Evolutionary conservation across 1,140 invertebrate species (phyloP), one percentile per base, ranked within the genome.

Genomic region (Nixonia krombeini): DNA sequence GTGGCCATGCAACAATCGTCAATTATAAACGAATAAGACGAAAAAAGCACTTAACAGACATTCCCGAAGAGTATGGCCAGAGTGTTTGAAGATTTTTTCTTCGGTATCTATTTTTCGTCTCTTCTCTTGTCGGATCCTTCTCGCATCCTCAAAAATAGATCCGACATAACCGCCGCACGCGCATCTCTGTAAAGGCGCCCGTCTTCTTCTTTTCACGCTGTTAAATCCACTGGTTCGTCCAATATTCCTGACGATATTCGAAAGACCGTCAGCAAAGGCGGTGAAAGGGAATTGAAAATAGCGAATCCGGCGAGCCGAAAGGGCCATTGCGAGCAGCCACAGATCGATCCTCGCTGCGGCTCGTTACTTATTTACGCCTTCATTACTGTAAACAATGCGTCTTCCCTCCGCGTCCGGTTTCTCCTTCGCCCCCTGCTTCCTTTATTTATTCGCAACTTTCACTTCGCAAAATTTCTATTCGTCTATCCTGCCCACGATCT

Each of bases 321-420:
- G 57, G 53, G 68, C 51, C 46, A 62, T 37, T 49, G 41, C 57
- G 61, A 42, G 17, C n/a, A 49, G 67, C 52, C 59, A 61, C 65
- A 75, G 76, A 79, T 80, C 78, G 78, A 80, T 78, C 70, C 73
- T 68, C 73, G 72, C 70, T 74, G 61, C 66, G 70, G 62, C 72
- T 81, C 74, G 74, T 81, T 75, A 79, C 75, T 81, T 81, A 81
- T 81, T 81, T 81, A 81, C 76, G 75, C 75, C 74, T 81, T 81
- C 79, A 79, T 81, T 81, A 81, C 77, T 74, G 73, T 79, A 81
- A 81, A 79, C 79, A 81, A 79, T 79, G 72, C 70, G 66, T 73
- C 72, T 72, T 59, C 72, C 68, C 76, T 72, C 67, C 72, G 41
- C 68, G 49, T 57, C 63, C 73, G 49, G 47, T 58, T 61, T 62